Conservation (phyloP, 1,140 invertebrate genomes). For the Tetragnatha versicolor region DNA sequence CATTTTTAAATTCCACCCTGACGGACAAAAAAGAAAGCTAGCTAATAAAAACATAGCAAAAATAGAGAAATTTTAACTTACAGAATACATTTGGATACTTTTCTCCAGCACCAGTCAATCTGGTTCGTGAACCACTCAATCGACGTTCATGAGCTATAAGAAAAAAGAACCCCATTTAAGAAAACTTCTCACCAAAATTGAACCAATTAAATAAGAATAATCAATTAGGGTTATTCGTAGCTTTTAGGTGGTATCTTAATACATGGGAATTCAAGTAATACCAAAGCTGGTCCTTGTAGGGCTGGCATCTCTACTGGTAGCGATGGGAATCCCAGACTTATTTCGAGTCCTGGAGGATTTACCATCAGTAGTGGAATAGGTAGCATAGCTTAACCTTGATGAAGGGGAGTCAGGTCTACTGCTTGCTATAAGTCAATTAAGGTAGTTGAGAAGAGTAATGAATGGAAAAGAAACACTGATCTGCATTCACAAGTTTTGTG, state of each 20-base stretch:
- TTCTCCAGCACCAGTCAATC: constrained; percentile 39
- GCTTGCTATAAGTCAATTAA: too few relatives aligned
- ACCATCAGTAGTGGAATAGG: constrained; percentile 65
- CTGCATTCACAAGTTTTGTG: too few relatives aligned
- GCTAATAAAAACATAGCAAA: too few relatives aligned
- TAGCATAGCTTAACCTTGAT: constrained; percentile 77
- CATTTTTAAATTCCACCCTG: too few relatives aligned
- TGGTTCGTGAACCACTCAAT: constrained; percentile 38
- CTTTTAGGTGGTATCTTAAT: too few relatives aligned
- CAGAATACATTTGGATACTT: constrained; percentile 22
- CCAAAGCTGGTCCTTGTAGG: constrained; percentile 51
- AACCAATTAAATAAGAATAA: neutral
- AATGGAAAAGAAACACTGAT: too few relatives aligned
- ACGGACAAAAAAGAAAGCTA: too few relatives aligned
- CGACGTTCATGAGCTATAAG: constrained; percentile 35
- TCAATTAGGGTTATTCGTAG: too few relatives aligned
- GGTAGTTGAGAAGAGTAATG: too few relatives aligned
- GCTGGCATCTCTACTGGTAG: constrained; percentile 66
- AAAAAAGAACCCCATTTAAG: neutral
- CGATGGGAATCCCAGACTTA: constrained; percentile 74
- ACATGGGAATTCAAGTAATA: constrained; percentile 22
- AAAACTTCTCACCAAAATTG: neutral
- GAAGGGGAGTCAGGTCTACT: constrained; percentile 88
- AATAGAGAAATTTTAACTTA: constrained; percentile 1
- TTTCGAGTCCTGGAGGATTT: constrained; percentile 59